phyloP scores from a whole-genome alignment of 2,888 invertebrate genomes.

The Drosophila mettleri region DNA sequence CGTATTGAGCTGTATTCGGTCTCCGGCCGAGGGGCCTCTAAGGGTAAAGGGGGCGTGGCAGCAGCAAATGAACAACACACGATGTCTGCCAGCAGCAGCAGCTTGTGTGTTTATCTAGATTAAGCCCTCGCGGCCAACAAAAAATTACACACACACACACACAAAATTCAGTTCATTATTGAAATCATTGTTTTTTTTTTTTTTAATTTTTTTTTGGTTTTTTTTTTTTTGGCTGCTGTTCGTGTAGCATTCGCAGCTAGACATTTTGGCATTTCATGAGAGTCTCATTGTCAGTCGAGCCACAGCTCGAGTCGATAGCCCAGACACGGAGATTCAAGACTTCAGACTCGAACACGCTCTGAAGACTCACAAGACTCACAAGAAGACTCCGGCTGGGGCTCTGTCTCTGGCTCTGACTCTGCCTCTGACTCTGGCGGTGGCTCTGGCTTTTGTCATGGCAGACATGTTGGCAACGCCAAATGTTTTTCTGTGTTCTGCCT shows the following conservation, averaged over 20 bases:
- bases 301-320: slow-evolving; percentile 35
- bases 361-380: slow-evolving; percentile 15
- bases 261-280: slow-evolving; percentile 80
- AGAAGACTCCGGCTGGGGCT: neutral
- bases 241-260: slow-evolving; percentile 73
- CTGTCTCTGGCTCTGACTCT: slow-evolving; percentile 14
- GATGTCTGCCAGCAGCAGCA: slow-evolving; percentile 46
- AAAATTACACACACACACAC: slow-evolving; percentile 25
- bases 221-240: slow-evolving; percentile 41
- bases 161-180: slow-evolving; percentile 77
- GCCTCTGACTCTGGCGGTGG: slow-evolving; percentile 53
- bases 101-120: slow-evolving; percentile 76
- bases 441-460: slow-evolving; percentile 74
- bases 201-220: slow-evolving; percentile 18
- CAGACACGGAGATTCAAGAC: slow-evolving; percentile 42
- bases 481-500: slow-evolving; percentile 62
- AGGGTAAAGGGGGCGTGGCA: slow-evolving; percentile 50
- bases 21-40: slow-evolving; percentile 21
- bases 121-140: slow-evolving; percentile 69
- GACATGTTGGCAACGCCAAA: slow-evolving; percentile 79
- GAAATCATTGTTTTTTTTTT: slow-evolving; percentile 68
- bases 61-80: slow-evolving; percentile 58
- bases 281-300: slow-evolving; percentile 62
- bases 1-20: slow-evolving; percentile 64
- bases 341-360: slow-evolving; percentile 13